Evolutionary conservation across 2,113 vertebrate species (phyloP).

Genomic region (Malaclemys terrapin): DNA sequence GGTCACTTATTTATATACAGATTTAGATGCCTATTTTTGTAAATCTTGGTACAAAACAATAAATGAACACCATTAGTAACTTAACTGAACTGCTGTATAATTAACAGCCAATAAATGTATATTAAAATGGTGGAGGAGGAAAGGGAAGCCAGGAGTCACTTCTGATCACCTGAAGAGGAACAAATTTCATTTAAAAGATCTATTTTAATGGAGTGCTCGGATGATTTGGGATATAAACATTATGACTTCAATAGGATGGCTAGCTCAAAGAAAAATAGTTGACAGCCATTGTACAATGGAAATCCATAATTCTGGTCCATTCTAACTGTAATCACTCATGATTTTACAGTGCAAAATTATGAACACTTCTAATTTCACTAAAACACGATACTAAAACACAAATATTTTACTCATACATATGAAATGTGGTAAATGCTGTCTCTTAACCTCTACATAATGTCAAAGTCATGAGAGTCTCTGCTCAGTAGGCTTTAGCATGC

Average conservation of each 20-base stretch:
- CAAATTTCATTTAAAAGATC: not conserved
- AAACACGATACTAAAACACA: not conserved
- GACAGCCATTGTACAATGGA: not conserved
- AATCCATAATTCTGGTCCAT: not conserved
- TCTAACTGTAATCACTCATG: accelerated
- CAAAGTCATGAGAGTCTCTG: not conserved
- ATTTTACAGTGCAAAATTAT: not conserved
- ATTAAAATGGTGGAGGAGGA: not conserved
- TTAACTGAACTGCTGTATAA: not conserved
- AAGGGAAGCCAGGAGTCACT: not conserved
- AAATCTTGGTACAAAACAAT: not conserved
- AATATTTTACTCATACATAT: not conserved
- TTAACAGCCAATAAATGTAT: not conserved
- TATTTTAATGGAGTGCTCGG: not conserved
- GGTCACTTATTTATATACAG: not conserved
- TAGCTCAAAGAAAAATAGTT: not conserved
- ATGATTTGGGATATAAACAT: not conserved
- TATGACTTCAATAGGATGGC: not conserved
- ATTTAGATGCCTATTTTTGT: not conserved
- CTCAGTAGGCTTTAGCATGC: not conserved
- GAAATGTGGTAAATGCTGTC: not conserved
- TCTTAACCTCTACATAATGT: not conserved
- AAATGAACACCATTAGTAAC: not conserved
- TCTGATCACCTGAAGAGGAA: not conserved
- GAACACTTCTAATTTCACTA: not conserved